phyloP scores from a whole-genome alignment of 2,113 vertebrate genomes.

The Carlito syrichta region DNA sequence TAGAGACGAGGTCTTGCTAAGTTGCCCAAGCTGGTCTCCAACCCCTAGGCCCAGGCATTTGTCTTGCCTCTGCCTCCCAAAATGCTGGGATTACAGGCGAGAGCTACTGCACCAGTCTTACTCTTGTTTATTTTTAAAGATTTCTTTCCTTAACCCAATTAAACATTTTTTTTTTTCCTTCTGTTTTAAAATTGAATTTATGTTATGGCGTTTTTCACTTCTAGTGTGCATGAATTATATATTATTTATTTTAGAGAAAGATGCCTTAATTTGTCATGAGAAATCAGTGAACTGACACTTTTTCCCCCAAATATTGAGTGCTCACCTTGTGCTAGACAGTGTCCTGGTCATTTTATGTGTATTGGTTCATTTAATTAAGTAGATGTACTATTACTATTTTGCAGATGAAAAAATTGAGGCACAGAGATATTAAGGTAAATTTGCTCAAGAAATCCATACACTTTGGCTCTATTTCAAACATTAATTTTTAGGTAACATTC shows the following conservation, averaged over 20 bases:
- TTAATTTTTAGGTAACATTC: neutral
- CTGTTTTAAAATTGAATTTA: constrained; percentile 16
- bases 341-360: neutral
- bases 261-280: constrained; percentile 20
- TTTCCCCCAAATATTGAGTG: neutral
- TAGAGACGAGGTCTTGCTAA: no score
- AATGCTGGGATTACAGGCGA: no score
- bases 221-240: neutral
- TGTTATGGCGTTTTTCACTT: constrained; percentile 10
- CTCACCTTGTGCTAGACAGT: neutral
- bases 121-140: constrained; percentile 22
- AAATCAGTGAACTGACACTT: neutral
- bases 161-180: neutral
- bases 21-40: no score
- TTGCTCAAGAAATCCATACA: neutral
- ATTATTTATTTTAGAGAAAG: constrained; percentile 19
- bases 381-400: neutral
- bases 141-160: neutral
- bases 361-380: neutral
- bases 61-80: no score
- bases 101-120: no score
- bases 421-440: neutral
- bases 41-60: no score
- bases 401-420: neutral
- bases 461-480: neutral